A percentile compares a stretch with the other conserved stretches of the same genome.
phyloP scores from a whole-genome alignment of 2,888 invertebrate genomes.

The Myopa testacea region DNA sequence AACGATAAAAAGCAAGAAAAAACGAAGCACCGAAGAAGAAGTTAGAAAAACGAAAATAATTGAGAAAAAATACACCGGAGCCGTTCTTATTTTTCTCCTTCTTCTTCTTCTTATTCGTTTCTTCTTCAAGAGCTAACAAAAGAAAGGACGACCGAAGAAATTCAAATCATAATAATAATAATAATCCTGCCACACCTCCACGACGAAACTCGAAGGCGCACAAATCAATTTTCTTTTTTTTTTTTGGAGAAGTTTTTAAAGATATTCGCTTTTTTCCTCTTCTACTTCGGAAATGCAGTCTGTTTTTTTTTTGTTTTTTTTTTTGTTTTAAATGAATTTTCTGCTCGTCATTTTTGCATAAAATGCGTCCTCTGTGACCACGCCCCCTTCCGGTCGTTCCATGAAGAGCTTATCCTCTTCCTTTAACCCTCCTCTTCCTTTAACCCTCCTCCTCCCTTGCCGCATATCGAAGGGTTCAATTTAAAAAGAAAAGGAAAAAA shows the following conservation, averaged over 20 bases:
- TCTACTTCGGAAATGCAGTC: background rate
- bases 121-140: conserved; percentile 14
- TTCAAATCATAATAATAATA: conserved; percentile 38
- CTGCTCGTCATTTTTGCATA: conserved; percentile 17
- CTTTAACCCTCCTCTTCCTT: background rate
- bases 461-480: conserved; percentile 32
- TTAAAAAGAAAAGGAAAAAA: conserved; percentile 9
- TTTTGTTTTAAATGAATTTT: background rate
- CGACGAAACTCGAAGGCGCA: background rate
- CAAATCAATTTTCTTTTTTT: conserved; percentile 34
- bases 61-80: background rate
- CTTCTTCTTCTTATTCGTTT: too few species aligned
- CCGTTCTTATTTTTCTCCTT: background rate
- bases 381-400: conserved; percentile 9
- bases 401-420: background rate
- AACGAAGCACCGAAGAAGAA: background rate
- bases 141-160: conserved; percentile 27
- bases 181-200: conserved; percentile 38
- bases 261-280: conserved; percentile 8
- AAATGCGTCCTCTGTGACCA: conserved; percentile 1
- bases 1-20: conserved; percentile 3
- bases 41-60: background rate
- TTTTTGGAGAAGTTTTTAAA: background rate
- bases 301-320: background rate
- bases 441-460: background rate